Evolutionary conservation across 2,888 invertebrate species (phyloP).

Genomic region (Phortica okadai): DNA sequence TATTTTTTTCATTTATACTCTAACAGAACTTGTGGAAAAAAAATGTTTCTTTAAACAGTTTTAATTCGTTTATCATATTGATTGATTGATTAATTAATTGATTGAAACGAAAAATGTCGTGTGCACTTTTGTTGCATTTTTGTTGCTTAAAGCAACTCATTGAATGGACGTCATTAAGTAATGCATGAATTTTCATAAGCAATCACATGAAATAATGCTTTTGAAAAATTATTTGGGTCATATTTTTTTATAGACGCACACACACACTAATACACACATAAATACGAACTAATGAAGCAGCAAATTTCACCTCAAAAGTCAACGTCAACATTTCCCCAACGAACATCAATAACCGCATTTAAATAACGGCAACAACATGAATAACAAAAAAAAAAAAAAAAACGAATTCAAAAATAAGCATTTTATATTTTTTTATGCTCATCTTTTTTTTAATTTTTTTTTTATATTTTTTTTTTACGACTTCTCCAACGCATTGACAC

Average conservation of each 20-base stretch:
- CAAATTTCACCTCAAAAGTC: neutral
- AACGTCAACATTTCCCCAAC: neutral
- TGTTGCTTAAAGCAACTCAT: conserved; percentile 6
- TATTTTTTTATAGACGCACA: neutral
- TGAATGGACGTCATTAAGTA: neutral
- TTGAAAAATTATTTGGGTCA: conserved; percentile 9
- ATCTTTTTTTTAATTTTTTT: neutral
- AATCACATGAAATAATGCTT: neutral
- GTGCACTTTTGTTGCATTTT: neutral
- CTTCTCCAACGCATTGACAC: conserved; percentile 1
- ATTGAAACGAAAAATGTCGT: neutral
- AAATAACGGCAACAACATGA: neutral
- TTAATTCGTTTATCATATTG: neutral
- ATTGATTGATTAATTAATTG: conserved; percentile 15
- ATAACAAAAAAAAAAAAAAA: conserved; percentile 9
- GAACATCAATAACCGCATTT: neutral
- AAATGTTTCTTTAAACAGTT: neutral
- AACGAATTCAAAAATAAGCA: neutral
- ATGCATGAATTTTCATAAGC: neutral
- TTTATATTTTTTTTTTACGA: neutral
- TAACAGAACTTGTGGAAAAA: neutral
- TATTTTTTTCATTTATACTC: neutral
- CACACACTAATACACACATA: conserved; percentile 1
- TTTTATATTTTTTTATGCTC: neutral
- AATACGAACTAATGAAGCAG: neutral